Evolutionary conservation across 1,140 invertebrate species (phyloP), one percentile per base, ranked within the genome.

Genomic region (Holcopasites calliopsidis): DNA sequence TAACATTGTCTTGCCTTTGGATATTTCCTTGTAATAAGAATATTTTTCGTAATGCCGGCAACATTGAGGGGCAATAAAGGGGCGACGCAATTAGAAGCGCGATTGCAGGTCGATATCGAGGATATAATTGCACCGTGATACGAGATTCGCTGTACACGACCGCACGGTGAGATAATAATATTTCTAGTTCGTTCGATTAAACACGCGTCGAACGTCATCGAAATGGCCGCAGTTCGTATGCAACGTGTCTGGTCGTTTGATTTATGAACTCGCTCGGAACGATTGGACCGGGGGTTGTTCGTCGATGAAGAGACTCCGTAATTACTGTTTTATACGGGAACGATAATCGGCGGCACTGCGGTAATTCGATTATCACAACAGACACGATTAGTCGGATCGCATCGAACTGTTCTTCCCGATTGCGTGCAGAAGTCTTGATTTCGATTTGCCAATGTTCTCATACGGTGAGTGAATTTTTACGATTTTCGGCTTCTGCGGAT

Each of bases 401-500:
- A 40, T 3, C 26, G 16, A 18, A 31, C 8, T 7, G 44, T 28
- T 40, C 50, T 52, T 65, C 35, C 40, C n/a, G 62, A 69, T 57
- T 47, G 70, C 40, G 31, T 31, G 42, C 42, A n/a, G 55, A 11
- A 11, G 10, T 10, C 35, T 35, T 10, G 40, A 26, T 26, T 21
- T 26, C n/a, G 52, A 44, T 80, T 31, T 44, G 47, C 5, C 60
- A 10, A 23, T 44, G 66, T 79, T 18, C 18, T 13, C 5, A 0
- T 18, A 16, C 8, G 54, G 26, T 5, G 16, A 11, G 10, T 40
- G 66, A 77, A 83, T 72, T 88, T 88, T 88, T 88, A 89, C 83
- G 88, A 89, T 89, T 89, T 88, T 88, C 85, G 85, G 86, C 83
- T 86, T 86, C 88, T 78, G 84, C 81, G 86, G 90, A 91, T 90